These are phyloP conservation scores for Typhlichthys eigenmanni DNA, from an alignment of 2,797 vertebrate species.

Conservation along the genomic window DNA sequence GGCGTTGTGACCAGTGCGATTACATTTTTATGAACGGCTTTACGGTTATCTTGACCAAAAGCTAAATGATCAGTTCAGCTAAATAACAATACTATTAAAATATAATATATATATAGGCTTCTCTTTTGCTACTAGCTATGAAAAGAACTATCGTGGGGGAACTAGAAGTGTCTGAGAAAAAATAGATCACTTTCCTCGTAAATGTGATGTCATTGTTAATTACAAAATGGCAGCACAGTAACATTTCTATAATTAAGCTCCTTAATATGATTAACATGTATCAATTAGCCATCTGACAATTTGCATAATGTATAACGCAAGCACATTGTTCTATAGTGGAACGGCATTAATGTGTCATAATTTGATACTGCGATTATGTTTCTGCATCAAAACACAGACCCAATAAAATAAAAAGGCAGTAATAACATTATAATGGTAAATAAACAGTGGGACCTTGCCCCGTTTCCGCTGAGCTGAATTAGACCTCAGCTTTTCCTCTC, in stretches of 20 bases:
- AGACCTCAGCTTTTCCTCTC: conserved; percentile 52
- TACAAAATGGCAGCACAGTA: conserved; percentile 93
- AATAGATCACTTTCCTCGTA: conserved; percentile 62
- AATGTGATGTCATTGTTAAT: conserved; percentile 95
- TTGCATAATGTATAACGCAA: conserved; percentile 98
- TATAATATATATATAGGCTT: conserved; percentile 8
- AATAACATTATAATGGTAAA: conserved; percentile 17
- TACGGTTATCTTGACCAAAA: conserved; percentile 20
- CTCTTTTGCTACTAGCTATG: not conserved
- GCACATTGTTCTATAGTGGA: conserved; percentile 85
- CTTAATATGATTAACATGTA: conserved; percentile 99
- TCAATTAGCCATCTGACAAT: conserved; percentile 92
- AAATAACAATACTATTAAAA: conserved; percentile 3
- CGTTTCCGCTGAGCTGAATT: conserved; percentile 41
- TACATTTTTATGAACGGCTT: no score
- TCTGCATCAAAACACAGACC: conserved; percentile 27
- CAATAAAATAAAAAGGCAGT: conserved; percentile 7
- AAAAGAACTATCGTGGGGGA: conserved; percentile 14
- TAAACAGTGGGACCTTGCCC: conserved; percentile 32
- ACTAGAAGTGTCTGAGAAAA: conserved; percentile 6
- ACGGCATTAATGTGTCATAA: conserved; percentile 55
- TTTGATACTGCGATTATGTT: conserved; percentile 53
- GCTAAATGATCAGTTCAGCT: conserved; percentile 37
- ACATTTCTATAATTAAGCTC: conserved; percentile 99
- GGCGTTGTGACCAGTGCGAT: not conserved